Evolutionary conservation across 2,113 vertebrate species (phyloP).

Genomic region (Dryoscopus gambensis): DNA sequence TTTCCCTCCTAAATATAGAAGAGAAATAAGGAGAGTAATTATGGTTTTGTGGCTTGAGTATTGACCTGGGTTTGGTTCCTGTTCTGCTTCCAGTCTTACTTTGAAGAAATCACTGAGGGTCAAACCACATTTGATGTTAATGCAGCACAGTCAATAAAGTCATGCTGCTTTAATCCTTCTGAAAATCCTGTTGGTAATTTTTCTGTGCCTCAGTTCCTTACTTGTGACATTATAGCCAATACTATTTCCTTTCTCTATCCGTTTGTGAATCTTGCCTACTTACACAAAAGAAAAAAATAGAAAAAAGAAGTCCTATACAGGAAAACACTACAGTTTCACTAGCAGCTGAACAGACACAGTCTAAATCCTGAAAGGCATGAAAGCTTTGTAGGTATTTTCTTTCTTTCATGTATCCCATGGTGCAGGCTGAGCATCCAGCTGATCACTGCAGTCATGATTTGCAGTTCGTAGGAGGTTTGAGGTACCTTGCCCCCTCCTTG

Average conservation of each 20-base stretch:
- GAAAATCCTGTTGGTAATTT: slow-evolving; percentile 42
- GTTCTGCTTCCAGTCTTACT: slow-evolving; percentile 48
- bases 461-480: not conserved
- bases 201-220: slow-evolving; percentile 18
- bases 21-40: slow-evolving; percentile 39
- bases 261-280: not conserved
- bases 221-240: not conserved
- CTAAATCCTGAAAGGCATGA: not conserved
- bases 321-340: not conserved
- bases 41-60: slow-evolving; percentile 52
- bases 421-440: not conserved
- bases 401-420: not conserved
- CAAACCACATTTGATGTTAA: slow-evolving; percentile 58
- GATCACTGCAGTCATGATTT: not conserved
- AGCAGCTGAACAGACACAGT: not conserved
- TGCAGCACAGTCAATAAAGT: slow-evolving; percentile 42
- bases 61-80: slow-evolving; percentile 48
- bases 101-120: slow-evolving; percentile 48
- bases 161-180: slow-evolving; percentile 46
- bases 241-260: slow-evolving; percentile 5
- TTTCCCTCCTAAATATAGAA: not conserved
- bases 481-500: not conserved
- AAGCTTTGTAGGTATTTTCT: not conserved
- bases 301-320: not conserved
- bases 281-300: not conserved